Percentiles rank a stretch among this genome's conserved stretches.
Evolutionary conservation across 2,113 vertebrate species (phyloP).

Genomic region (Murina feae): DNA sequence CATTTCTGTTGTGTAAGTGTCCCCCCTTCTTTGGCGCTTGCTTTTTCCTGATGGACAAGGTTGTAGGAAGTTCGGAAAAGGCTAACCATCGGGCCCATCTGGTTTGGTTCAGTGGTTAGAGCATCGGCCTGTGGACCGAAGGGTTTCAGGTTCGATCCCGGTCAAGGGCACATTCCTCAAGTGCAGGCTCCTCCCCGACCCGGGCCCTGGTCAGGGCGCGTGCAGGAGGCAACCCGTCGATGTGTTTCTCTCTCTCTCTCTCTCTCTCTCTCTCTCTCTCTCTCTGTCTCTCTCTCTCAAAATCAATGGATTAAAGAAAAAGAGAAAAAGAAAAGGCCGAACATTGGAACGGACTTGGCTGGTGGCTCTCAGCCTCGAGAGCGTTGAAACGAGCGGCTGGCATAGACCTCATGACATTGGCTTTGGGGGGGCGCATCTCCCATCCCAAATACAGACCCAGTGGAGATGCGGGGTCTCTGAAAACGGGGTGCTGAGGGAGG

Average conservation of each 20-base stretch:
- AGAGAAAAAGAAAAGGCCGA: not conserved
- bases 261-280: no score
- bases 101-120: no score
- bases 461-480: not conserved
- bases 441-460: not conserved
- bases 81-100: no score
- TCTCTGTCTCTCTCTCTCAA: no score
- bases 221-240: no score
- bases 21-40: not conserved
- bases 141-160: no score
- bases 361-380: not conserved
- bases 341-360: not conserved
- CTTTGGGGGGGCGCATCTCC: not conserved
- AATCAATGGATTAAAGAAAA: no score
- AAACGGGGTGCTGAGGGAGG: accelerated
- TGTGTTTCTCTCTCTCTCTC: no score
- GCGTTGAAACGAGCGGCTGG: not conserved
- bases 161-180: no score
- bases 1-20: not conserved
- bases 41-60: not conserved
- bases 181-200: no score
- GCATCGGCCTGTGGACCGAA: no score
- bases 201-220: no score
- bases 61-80: not conserved
- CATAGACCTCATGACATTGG: not conserved